Evolutionary conservation across 2,113 vertebrate species (phyloP).

Genomic region (Otis tarda): DNA sequence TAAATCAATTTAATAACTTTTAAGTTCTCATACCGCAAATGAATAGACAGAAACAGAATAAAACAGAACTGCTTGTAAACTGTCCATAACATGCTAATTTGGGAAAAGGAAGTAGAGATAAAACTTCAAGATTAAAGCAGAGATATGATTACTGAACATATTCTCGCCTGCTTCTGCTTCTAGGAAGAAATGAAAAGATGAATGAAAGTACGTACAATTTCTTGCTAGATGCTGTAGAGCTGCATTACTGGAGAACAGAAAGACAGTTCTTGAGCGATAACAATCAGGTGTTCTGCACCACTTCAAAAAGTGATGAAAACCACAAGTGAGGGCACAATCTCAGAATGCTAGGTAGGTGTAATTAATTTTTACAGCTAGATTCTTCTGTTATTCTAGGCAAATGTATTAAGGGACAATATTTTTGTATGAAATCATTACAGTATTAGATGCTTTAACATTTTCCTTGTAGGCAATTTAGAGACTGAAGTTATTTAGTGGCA

Average conservation of each 20-base stretch:
- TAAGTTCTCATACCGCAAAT: neutral
- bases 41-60: neutral
- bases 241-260: neutral
- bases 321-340: fast-evolving
- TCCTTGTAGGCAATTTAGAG: neutral
- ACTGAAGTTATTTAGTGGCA: neutral
- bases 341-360: neutral
- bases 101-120: neutral
- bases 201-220: neutral
- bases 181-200: neutral
- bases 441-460: neutral
- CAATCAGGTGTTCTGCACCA: neutral
- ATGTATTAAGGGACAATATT: neutral
- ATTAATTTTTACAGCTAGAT: neutral
- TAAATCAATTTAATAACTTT: neutral
- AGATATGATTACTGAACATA: neutral
- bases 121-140: neutral
- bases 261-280: neutral
- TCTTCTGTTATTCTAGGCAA: neutral
- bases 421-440: neutral
- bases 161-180: neutral
- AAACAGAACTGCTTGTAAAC: neutral
- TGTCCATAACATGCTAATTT: neutral
- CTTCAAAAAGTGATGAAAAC: neutral
- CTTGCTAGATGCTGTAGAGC: neutral